Evolutionary conservation across 1,140 invertebrate species (phyloP).

Genomic region (Calephelis virginiensis): DNA sequence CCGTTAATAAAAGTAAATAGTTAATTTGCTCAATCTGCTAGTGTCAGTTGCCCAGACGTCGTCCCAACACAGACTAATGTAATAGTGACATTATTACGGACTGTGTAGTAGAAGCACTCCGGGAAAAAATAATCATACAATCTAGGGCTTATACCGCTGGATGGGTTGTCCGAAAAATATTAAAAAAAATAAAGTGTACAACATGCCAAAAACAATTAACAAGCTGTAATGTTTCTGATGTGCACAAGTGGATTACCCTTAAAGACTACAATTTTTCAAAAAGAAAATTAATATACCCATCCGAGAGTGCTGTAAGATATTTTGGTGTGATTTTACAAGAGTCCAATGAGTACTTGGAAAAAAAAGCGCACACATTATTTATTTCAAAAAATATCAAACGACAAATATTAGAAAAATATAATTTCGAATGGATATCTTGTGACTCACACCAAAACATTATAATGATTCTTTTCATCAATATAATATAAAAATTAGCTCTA

Average conservation of each 20-base stretch:
- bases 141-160: too few relatives aligned
- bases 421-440: not conserved
- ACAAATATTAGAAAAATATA: not conserved
- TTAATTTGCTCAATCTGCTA: too few relatives aligned
- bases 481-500: not conserved
- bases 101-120: too few relatives aligned
- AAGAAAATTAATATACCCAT: constrained; percentile 5
- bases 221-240: not conserved
- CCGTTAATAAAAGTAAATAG: too few relatives aligned
- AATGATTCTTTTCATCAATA: not conserved
- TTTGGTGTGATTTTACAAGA: not conserved
- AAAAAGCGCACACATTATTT: not conserved
- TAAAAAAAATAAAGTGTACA: too few relatives aligned
- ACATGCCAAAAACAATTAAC: too few relatives aligned
- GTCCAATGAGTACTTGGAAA: constrained; percentile 11
- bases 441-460: not conserved
- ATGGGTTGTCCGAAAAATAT: too few relatives aligned
- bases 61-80: too few relatives aligned
- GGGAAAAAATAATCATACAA: too few relatives aligned
- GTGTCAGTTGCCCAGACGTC: too few relatives aligned
- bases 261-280: not conserved
- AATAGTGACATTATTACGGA: too few relatives aligned
- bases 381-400: not conserved
- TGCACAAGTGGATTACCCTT: not conserved
- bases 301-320: constrained; percentile 10